These are phyloP conservation scores for Borostomias antarcticus DNA, from an alignment of 2,797 vertebrate species.

Conservation along the genomic window DNA sequence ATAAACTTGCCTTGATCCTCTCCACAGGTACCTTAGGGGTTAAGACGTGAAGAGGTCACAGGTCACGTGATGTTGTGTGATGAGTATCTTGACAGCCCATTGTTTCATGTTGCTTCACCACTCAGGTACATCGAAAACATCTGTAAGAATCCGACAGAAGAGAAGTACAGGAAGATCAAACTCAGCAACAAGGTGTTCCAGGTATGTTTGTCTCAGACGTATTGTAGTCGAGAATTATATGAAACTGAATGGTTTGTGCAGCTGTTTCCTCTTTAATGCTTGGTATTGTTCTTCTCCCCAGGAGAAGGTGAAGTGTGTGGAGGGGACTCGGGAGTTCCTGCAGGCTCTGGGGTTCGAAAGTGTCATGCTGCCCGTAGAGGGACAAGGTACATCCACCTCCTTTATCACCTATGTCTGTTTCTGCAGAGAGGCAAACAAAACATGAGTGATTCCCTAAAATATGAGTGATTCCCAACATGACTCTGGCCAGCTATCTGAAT, in stretches of 20 bases:
- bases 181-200: constrained; percentile 92
- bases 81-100: no score
- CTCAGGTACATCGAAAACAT: constrained; percentile 94
- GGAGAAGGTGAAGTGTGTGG: constrained; percentile 88
- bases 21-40: no score
- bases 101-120: no score
- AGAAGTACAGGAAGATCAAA: constrained; percentile 92
- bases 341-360: constrained; percentile 88
- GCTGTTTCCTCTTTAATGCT: background rate
- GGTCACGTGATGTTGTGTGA: no score
- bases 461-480: no score
- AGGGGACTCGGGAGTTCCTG: constrained; percentile 87
- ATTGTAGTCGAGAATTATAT: background rate
- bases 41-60: no score
- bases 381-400: constrained; percentile 77
- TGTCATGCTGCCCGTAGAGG: constrained; percentile 75
- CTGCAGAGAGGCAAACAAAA: background rate
- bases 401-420: background rate
- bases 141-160: constrained; percentile 88
- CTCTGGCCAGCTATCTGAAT: no score
- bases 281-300: constrained; percentile 45
- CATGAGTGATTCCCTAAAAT: no score
- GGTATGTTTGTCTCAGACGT: constrained; percentile 67
- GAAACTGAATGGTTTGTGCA: background rate
- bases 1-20: no score